Base-by-base conservation (phyloP, 2,888 invertebrate species). In the Lasius fuliginosus region DNA sequence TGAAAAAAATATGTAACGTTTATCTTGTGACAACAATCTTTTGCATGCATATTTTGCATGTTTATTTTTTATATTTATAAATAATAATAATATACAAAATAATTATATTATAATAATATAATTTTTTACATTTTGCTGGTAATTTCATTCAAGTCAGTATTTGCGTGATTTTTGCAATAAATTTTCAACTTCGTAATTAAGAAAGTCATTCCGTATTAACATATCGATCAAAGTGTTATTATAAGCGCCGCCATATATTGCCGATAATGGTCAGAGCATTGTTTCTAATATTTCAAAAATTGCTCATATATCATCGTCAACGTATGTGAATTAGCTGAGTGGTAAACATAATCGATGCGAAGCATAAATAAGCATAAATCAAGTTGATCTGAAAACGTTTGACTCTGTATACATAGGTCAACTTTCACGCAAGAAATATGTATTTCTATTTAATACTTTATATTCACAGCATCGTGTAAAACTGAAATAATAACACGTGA, bases 291-390 rank as follows among this genome's bases (percentile, higher is more conserved):
- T 71, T 77, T 62, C n/a, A 40, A 15, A 15, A 64, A n/a, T 40
- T 3, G 65, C 5, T 15, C 73, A 15, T 77, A 58, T 58, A 42
- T 58, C 58, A 77, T 71, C 56, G 23, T 77, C 42, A 77, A 71
- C 42, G 30, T 56, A 23, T 36, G 40, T 5, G 27, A n/a, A 77
- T 71, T 30, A 71, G 15, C 12, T 15, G 56, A 56, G 18, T 40
- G 49, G 18, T 36, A 30, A 42, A 6, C 15, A 71, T 77, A 71
- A 77, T 77, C 42, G 71, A 71, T 77, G 56, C 40, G 11, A 56
- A 58, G 40, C 40, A 30, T 58, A 71, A 77, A 77, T 42, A 71
- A 58, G 30, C 77, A 77, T 77, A 71, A 77, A 77, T 77, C 73
- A 77, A 42, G 56, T 23, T 69, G 77, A 53, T 30, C 40, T 69